Base-by-base conservation (phyloP, 2,888 invertebrate genomes). In the Melitaea athalia region DNA sequence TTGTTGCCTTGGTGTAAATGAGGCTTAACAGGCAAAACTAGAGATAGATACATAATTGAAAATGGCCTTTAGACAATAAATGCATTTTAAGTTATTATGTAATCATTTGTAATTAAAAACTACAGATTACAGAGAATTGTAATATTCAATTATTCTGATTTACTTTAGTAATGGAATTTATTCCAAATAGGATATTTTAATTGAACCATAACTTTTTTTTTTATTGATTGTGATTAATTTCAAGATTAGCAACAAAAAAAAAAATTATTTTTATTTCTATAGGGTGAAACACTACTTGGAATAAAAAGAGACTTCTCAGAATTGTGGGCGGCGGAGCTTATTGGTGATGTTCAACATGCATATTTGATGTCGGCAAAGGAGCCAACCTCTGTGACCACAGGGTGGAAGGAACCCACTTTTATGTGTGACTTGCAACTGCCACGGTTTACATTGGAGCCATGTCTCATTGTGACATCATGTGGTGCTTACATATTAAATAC, bases 401-500 rank as follows among this genome's bases (percentile, higher is more conserved):
- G 88, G 0, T 93, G 93, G 93, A 81, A 78, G 2, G 88, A 90
- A 49, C 92, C 93, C 0, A 91, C 91, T 0, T 92, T 92, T 59
- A 80, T 92, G 80, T 89, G 89, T 67, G 91, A 93, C 61, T 72
- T 93, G 62, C 89, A 91, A 64, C 75, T 93, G 62, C 93, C 93
- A 1, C 78, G 92, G 42, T 92, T 93, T 66, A 79, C 78, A 11
- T 73, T 93, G 6, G 92, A 93, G 70, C 85, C 91, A 0, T 95
- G 94, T 75, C 82, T 95, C 0, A 80, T 95, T 8, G 85, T 95
- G 17, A 94, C 95, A 4, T 89, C 88, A 42, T 83, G 87, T 63
- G 93, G 93, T 15, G 93, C 94, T 42, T 95, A 94, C 77, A 87
- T 94, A 63, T 80, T 95, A 61, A 91, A 87, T 67, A 92, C 92